Evolutionary conservation across 2,888 invertebrate species (phyloP).

Genomic region (Tenthredo mesomela): DNA sequence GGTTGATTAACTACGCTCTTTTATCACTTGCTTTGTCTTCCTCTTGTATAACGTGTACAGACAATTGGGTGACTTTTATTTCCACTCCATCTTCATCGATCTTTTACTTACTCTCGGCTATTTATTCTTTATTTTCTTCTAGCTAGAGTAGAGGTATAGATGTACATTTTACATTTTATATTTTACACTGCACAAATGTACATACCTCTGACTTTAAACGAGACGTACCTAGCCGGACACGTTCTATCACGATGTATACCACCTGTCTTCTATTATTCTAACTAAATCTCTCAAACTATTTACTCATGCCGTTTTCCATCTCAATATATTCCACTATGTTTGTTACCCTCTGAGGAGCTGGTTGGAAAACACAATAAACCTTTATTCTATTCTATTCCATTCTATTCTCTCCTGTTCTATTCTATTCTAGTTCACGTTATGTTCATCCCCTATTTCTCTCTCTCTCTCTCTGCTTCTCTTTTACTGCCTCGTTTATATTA

Average conservation of each 20-base stretch:
- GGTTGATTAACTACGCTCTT: constrained; percentile 34
- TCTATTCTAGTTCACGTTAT: constrained; percentile 15
- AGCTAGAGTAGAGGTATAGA: not conserved
- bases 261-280: constrained; percentile 27
- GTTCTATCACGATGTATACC: not conserved
- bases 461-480: not conserved
- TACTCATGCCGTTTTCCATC: constrained; percentile 29
- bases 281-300: constrained; percentile 39
- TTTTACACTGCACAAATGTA: not conserved
- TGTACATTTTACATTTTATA: not conserved
- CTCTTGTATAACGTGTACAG: not conserved
- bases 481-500: not conserved
- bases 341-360: constrained; percentile 42
- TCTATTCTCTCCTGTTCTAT: constrained; percentile 11
- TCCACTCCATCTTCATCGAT: not conserved
- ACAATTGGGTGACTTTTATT: not conserved
- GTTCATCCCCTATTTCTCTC: not conserved
- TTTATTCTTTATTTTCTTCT: not conserved
- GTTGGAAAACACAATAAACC: constrained; percentile 30
- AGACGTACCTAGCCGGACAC: not conserved
- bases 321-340: constrained; percentile 31
- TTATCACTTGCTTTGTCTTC: constrained; percentile 36
- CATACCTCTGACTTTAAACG: not conserved
- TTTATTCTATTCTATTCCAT: constrained; percentile 41
- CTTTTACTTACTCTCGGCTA: not conserved